Evolutionary conservation across 2,113 vertebrate genomes (phyloP).

Genomic region (Oriolus oriolus): DNA sequence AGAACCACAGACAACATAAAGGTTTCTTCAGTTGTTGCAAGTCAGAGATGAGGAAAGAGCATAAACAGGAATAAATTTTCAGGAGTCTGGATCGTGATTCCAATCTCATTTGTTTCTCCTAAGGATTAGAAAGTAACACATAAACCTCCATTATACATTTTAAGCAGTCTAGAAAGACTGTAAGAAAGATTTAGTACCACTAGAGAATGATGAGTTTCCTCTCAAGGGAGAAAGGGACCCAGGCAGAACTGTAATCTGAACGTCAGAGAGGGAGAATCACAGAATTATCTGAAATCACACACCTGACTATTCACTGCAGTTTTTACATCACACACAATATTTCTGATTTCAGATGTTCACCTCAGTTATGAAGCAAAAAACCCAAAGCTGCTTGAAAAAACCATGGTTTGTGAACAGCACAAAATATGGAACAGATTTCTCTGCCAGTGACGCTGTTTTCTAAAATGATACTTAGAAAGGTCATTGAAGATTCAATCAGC

Average conservation of each 20-base stretch:
- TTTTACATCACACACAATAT: fast-evolving
- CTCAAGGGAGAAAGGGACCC: background rate
- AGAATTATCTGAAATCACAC: background rate
- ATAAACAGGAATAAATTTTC: background rate
- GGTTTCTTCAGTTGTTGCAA: background rate
- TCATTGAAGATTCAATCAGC: background rate
- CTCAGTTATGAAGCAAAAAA: background rate
- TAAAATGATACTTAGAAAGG: background rate
- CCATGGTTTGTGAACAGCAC: background rate
- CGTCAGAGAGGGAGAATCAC: background rate
- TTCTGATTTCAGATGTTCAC: background rate
- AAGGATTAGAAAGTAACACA: background rate
- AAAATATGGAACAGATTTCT: background rate
- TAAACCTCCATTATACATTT: background rate
- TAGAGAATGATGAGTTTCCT: background rate
- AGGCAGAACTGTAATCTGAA: background rate
- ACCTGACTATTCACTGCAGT: background rate
- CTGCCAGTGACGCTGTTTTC: background rate
- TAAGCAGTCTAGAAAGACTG: background rate
- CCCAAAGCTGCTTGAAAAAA: background rate
- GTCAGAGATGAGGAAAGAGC: background rate
- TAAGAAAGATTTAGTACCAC: background rate
- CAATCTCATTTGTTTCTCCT: background rate
- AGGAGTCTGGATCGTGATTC: background rate
- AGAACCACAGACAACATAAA: background rate